Percentiles rank a stretch among this genome's conserved stretches.
phyloP scores from a whole-genome alignment of 2,888 invertebrate species.

The Plusia festucae region DNA sequence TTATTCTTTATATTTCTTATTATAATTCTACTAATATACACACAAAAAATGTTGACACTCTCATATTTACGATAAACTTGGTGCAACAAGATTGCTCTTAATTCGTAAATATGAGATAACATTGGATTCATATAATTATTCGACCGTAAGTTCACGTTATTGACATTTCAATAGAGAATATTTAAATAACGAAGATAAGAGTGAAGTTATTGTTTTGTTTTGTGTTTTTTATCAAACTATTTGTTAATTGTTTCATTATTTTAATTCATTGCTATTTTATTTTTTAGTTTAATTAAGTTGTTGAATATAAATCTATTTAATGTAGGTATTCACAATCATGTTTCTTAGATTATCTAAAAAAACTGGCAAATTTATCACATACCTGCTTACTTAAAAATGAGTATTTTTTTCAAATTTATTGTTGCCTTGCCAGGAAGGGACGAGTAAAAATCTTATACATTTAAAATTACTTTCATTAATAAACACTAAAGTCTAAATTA shows the following conservation, averaged over 20 bases:
- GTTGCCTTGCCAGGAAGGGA: too few relatives aligned
- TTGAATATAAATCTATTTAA: not conserved
- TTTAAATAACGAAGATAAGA: not conserved
- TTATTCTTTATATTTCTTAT: too few relatives aligned
- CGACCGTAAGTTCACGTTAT: constrained; percentile 1
- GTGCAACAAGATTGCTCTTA: constrained; percentile 42
- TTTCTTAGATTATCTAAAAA: not conserved
- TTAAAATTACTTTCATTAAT: too few relatives aligned
- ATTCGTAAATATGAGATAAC: constrained; percentile 53
- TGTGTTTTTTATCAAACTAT: not conserved
- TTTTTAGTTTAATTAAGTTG: not conserved
- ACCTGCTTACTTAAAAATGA: too few relatives aligned
- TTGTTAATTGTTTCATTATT: too few relatives aligned
- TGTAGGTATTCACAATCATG: not conserved
- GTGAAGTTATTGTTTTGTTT: not conserved
- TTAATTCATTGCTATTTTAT: not conserved
- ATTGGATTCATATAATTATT: constrained; percentile 17
- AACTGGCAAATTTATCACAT: too few relatives aligned
- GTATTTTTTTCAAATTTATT: too few relatives aligned
- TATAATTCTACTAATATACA: constrained; percentile 1
- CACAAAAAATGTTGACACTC: constrained; percentile 44
- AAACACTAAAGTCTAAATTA: too few relatives aligned
- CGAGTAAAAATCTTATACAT: too few relatives aligned
- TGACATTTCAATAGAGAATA: not conserved
- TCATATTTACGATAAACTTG: constrained; percentile 54